phyloP scores from a whole-genome alignment of 64 coral and sea anemone genomes.

The Cladopsammia gracilis region DNA sequence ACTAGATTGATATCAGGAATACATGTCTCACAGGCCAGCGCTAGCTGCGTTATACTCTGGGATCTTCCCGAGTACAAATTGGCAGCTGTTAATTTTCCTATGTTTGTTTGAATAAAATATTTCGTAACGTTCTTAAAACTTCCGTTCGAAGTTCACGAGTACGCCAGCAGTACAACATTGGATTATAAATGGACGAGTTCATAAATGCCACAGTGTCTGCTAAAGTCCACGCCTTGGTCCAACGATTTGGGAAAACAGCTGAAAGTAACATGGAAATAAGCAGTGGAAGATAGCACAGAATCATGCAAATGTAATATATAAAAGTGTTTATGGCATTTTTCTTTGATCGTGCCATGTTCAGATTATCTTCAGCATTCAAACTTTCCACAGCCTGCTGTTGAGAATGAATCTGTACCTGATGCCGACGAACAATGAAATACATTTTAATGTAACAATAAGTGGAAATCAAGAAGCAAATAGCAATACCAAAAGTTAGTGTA shows the following conservation, averaged over 20 bases:
- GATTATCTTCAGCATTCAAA: neutral
- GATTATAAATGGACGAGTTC: constrained; percentile 29
- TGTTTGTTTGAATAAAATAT: neutral
- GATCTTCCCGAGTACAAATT: no score
- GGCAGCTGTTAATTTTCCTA: no score
- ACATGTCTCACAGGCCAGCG: no score
- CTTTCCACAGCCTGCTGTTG: neutral
- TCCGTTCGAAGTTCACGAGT: neutral
- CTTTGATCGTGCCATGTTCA: neutral
- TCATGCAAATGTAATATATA: constrained; percentile 8
- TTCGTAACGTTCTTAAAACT: neutral
- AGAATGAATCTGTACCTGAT: neutral
- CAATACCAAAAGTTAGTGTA: neutral
- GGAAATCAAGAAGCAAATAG: neutral
- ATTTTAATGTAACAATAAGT: neutral
- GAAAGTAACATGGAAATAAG: neutral
- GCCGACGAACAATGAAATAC: neutral
- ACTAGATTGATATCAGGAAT: no score
- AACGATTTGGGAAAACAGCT: neutral
- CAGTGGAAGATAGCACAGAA: neutral
- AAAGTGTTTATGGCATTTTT: constrained; percentile 23
- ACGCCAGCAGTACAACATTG: constrained; percentile 22
- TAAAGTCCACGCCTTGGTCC: neutral
- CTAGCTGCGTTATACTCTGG: no score
- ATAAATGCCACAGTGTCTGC: neutral